Evolutionary conservation across 2,797 vertebrate species (phyloP).

Genomic region (Premnoplex brunnescens): DNA sequence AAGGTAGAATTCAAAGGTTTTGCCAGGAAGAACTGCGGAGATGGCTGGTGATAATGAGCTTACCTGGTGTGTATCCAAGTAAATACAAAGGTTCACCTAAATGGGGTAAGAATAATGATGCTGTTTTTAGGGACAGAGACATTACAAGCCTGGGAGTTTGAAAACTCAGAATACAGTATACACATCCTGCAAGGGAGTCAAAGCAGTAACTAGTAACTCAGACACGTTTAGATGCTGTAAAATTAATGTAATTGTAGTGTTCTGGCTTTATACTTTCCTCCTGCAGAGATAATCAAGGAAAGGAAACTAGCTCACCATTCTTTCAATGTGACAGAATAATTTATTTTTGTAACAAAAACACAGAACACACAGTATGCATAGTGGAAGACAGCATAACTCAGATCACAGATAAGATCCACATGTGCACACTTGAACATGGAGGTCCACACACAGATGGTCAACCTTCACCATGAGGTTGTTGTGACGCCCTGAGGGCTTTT

Average conservation of each 20-base stretch:
- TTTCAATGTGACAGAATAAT: not conserved
- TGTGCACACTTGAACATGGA: not conserved
- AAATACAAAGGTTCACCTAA: not conserved
- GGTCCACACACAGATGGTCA: not conserved
- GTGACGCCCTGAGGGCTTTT: not conserved
- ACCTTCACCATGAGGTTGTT: rapidly evolving
- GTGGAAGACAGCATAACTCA: not conserved
- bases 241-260: not conserved
- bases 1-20: not conserved
- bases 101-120: not conserved
- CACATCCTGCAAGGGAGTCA: not conserved
- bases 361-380: rapidly evolving
- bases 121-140: not conserved
- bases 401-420: not conserved
- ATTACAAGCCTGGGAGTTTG: not conserved
- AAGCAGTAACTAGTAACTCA: not conserved
- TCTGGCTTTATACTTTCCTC: not conserved
- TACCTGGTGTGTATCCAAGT: not conserved
- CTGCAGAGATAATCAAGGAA: not conserved
- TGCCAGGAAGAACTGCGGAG: not conserved
- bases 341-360: not conserved
- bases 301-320: not conserved
- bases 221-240: not conserved
- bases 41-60: not conserved
- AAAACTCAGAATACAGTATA: not conserved